Evolutionary conservation across 92 coral and sea anemone genomes (phyloP).

Genomic region (Paragorgia papillata): DNA sequence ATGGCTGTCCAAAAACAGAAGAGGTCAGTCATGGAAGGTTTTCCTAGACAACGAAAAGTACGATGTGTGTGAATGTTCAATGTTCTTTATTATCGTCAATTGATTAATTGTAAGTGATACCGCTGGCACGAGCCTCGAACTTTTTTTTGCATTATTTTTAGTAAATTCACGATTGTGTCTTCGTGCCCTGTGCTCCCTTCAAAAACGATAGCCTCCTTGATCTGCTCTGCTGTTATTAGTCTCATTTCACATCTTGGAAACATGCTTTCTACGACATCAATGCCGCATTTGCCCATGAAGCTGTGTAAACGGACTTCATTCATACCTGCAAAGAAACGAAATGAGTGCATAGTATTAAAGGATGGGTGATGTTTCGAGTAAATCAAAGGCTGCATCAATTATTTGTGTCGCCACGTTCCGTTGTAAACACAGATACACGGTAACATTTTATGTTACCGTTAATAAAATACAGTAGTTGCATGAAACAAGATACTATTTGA

Average conservation of each 20-base stretch:
- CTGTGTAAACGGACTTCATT: slow-evolving; percentile 17
- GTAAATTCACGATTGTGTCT: slow-evolving; percentile 11
- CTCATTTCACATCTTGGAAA: slow-evolving; percentile 15
- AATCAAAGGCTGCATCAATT: not conserved
- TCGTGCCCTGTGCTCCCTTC: slow-evolving; percentile 19
- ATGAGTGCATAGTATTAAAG: not conserved
- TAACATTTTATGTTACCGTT: too few relatives aligned
- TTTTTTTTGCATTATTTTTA: too few relatives aligned
- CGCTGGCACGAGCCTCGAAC: too few relatives aligned
- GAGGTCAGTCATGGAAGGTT: slow-evolving; percentile 37
- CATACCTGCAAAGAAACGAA: slow-evolving; percentile 15
- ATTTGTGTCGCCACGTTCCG: too few relatives aligned
- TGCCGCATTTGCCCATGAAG: slow-evolving; percentile 24
- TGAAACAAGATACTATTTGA: too few relatives aligned
- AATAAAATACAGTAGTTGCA: too few relatives aligned
- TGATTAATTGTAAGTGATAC: too few relatives aligned
- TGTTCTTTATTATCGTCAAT: too few relatives aligned
- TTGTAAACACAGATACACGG: too few relatives aligned
- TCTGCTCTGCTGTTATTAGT: slow-evolving; percentile 7
- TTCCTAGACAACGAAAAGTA: slow-evolving; percentile 17
- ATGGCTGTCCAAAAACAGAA: slow-evolving; percentile 43
- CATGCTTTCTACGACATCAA: slow-evolving; percentile 8
- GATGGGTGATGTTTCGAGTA: not conserved
- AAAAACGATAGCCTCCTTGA: slow-evolving; percentile 27
- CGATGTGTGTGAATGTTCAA: too few relatives aligned